Base-by-base conservation (phyloP, 2,888 invertebrate genomes). In the Patella caerulea region DNA sequence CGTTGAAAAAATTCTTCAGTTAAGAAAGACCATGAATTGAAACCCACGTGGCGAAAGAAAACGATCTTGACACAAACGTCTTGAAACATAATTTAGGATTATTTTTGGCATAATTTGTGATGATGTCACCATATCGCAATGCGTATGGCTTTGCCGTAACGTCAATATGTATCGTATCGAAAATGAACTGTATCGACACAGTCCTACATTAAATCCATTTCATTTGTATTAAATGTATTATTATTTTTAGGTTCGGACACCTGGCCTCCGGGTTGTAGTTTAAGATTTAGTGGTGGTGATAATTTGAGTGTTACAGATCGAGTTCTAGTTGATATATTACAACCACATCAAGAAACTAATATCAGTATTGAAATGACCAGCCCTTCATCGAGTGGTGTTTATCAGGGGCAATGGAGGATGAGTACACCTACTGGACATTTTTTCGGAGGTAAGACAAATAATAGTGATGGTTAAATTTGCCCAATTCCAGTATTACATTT, bases 401-500 rank as follows among this genome's bases (percentile, higher is more conserved):
- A 95, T 92, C 94, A 95, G 92, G 96, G 96, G 85, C 95, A 96
- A 93, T 98, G 98, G 95, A 94, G 97, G 89, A 94, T 98, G 93
- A 95, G 95, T 88, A 96, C 97, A 78, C 94, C 96, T 69, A 95
- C 95, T 87, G 97, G 97, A 81, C 94, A 95, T 87, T 96, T 95
- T 92, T 97, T 98, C 93, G 98, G 98, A 92, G 97, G 98, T 97
- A 93, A 75, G 65, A 17, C 56, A 17, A 17, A 17, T 7, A 17
- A 7, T 24, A 24, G 24, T 24, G 24, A 24, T 56, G 15, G 4
- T 17, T 56, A 5, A 15, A 56, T 56, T n/a, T 17, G 15, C 2
- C 15, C 55, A 55, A 55, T 55, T 55, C 15, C 11, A 14, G 12
- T 55, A 55, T 55, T 55, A 11, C 55, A 55, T 55, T 15, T 14